A percentile compares a stretch with the other conserved stretches of the same genome.
These are phyloP conservation scores for Lochmaea crataegi DNA, from an alignment of 2,888 invertebrate genomes.

Conservation along the genomic window DNA sequence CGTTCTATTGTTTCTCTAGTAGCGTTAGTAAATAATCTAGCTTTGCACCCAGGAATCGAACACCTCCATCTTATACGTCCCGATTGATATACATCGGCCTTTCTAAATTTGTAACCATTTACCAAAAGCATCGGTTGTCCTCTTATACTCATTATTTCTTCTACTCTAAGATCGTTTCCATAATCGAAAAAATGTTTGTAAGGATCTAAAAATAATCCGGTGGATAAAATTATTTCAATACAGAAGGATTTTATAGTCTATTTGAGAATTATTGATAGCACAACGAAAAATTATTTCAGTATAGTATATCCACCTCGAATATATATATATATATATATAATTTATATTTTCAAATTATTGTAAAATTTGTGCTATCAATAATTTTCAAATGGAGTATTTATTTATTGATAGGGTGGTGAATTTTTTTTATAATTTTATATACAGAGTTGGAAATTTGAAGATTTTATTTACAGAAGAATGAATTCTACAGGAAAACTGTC, in stretches of 20 bases:
- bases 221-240: background rate
- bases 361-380: no score
- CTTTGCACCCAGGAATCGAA: background rate
- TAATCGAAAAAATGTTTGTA: constrained; percentile 9
- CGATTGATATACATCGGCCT: background rate
- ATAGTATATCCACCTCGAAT: no score
- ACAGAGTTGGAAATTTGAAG: background rate
- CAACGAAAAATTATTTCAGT: no score
- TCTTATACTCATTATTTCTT: constrained; percentile 13
- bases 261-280: no score
- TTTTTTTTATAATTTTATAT: background rate
- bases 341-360: no score
- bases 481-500: no score
- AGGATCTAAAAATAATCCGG: constrained; percentile 11
- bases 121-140: constrained; percentile 1
- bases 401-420: background rate
- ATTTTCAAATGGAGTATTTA: no score
- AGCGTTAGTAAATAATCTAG: constrained; percentile 4
- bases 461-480: background rate
- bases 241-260: background rate
- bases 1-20: background rate
- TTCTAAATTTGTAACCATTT: constrained; percentile 19
- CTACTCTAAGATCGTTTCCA: background rate
- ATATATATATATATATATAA: no score
- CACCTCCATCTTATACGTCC: constrained; percentile 19